phyloP scores from a whole-genome alignment of 2,113 vertebrate genomes.

The Camelus bactrianus region DNA sequence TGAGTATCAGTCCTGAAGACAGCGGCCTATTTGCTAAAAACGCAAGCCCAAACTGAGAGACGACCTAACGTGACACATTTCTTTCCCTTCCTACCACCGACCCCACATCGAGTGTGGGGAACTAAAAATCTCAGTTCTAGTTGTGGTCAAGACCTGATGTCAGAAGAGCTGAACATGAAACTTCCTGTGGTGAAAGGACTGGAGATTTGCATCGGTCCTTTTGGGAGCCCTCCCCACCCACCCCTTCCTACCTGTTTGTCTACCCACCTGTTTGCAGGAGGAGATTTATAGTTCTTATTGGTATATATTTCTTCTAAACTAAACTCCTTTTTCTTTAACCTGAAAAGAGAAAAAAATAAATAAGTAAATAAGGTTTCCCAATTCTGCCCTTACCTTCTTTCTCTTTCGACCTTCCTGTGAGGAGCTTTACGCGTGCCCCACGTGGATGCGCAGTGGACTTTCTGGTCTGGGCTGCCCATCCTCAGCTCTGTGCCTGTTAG shows the following conservation, averaged over 20 bases:
- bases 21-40: not conserved
- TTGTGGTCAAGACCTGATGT: not conserved
- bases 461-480: not conserved
- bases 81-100: not conserved
- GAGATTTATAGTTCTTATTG: slow-evolving; percentile 97
- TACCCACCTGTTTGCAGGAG: slow-evolving; percentile 93
- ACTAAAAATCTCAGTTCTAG: not conserved
- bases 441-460: not conserved
- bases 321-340: slow-evolving; percentile 98
- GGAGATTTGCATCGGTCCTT: not conserved
- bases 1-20: not conserved
- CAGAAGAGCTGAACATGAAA: not conserved
- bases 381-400: not conserved
- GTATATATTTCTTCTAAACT: slow-evolving; percentile 99
- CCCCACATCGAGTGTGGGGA: not conserved
- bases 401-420: not conserved
- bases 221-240: not conserved
- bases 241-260: not conserved
- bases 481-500: not conserved
- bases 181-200: not conserved
- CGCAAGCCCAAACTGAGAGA: not conserved
- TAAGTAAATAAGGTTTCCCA: not conserved
- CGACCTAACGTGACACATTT: not conserved
- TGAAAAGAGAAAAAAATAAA: slow-evolving; percentile 83
- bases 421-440: not conserved